A percentile compares a stretch with the other conserved stretches of the same genome.
phyloP scores from a whole-genome alignment of 2,113 vertebrate species.

The Rutilus rutilus region DNA sequence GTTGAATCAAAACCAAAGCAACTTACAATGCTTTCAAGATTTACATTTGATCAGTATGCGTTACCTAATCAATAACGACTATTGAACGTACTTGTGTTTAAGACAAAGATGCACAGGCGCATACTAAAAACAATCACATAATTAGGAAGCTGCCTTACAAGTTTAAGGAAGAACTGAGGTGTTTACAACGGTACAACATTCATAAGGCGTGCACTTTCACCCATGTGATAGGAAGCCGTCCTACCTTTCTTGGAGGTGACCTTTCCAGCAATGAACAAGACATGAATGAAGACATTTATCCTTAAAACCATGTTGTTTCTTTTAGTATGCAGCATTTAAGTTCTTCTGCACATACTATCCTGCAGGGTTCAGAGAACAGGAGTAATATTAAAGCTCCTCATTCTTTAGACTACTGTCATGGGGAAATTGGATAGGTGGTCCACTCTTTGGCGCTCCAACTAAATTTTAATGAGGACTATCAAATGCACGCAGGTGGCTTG shows the following conservation, averaged over 20 bases:
- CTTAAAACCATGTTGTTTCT: conserved; percentile 66
- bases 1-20: not conserved
- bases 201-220: conserved; percentile 11
- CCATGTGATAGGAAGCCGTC: conserved; percentile 56
- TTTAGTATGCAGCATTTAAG: conserved; percentile 61
- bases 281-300: conserved; percentile 70
- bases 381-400: conserved; percentile 67
- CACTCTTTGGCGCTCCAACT: conserved; percentile 77
- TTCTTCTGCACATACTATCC: conserved; percentile 61
- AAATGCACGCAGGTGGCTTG: conserved; percentile 80
- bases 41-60: not conserved
- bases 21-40: not conserved
- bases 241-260: conserved; percentile 85
- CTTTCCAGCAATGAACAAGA: conserved; percentile 75
- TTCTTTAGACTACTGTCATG: conserved; percentile 78
- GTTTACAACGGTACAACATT: conserved; percentile 25
- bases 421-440: conserved; percentile 81
- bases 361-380: conserved; percentile 44
- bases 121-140: conserved; percentile 14
- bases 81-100: not conserved
- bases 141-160: not conserved
- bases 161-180: not conserved
- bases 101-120: not conserved
- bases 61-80: not conserved
- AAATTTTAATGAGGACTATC: conserved; percentile 90